Conservation (phyloP, 2,797 vertebrate species). For the Tiaroga cobitis region DNA sequence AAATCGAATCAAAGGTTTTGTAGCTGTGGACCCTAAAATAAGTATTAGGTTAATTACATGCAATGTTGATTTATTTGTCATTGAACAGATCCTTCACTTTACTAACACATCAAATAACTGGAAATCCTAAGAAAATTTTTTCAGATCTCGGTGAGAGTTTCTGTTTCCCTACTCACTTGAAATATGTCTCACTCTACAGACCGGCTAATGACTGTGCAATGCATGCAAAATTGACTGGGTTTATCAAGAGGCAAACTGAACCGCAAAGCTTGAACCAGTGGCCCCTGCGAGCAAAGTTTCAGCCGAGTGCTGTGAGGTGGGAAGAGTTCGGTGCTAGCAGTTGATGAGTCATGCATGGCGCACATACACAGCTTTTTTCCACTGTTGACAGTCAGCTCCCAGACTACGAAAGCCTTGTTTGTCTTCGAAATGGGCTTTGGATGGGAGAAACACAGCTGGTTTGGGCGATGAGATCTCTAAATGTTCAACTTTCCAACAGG, state of each 20-base stretch:
- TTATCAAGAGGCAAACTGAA: slow-evolving; percentile 48
- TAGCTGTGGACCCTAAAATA: neutral
- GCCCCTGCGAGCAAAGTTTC: slow-evolving; percentile 22
- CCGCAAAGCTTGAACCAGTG: slow-evolving; percentile 26
- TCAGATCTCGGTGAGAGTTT: neutral
- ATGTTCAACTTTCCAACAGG: slow-evolving; percentile 84
- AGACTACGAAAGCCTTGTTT: slow-evolving; percentile 61
- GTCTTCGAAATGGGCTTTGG: slow-evolving; percentile 72
- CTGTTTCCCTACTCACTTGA: slow-evolving; percentile 28
- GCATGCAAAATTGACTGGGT: slow-evolving; percentile 54
- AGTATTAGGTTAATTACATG: neutral
- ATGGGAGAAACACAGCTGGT: slow-evolving; percentile 65
- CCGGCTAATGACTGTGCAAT: slow-evolving; percentile 56
- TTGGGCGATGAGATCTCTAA: slow-evolving; percentile 74
- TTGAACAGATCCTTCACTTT: neutral
- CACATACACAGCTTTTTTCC: slow-evolving; percentile 49
- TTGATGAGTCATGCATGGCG: slow-evolving; percentile 54
- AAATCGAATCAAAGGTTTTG: neutral
- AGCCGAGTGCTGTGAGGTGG: slow-evolving; percentile 45
- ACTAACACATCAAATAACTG: neutral
- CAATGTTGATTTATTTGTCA: neutral
- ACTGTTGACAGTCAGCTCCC: slow-evolving; percentile 63
- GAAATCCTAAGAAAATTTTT: slow-evolving; percentile 1
- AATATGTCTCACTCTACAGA: slow-evolving; percentile 42
- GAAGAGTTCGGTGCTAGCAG: slow-evolving; percentile 19